A percentile compares a stretch with the other conserved stretches of the same genome.
These are phyloP conservation scores for Seira musarum DNA, from an alignment of 2,888 invertebrate genomes.

Conservation along the genomic window DNA sequence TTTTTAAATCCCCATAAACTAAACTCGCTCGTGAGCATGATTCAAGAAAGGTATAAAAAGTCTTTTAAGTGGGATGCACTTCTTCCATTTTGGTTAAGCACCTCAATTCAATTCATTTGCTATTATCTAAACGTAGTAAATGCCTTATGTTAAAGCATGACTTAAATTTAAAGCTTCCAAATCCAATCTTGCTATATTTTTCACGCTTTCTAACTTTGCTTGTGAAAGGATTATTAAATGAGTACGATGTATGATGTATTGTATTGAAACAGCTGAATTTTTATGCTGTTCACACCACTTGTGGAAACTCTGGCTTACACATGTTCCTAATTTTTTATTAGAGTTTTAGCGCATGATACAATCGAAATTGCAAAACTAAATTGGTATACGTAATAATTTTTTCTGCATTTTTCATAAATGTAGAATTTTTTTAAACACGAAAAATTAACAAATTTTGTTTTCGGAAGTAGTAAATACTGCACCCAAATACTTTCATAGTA, in stretches of 20 bases:
- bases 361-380: conserved; percentile 7
- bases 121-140: neutral
- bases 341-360: neutral
- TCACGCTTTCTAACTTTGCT: conserved; percentile 53
- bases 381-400: conserved; percentile 1
- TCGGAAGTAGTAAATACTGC: conserved; percentile 10
- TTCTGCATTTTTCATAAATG: neutral
- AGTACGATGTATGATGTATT: conserved; percentile 16
- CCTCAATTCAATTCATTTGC: neutral
- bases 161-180: neutral
- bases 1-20: too few species aligned
- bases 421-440: neutral
- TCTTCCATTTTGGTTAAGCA: neutral
- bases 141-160: neutral
- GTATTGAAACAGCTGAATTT: conserved; percentile 8
- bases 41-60: neutral
- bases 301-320: conserved; percentile 1
- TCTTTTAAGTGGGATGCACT: neutral
- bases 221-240: conserved; percentile 23
- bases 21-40: neutral
- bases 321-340: neutral
- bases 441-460: neutral
- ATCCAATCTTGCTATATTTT: neutral
- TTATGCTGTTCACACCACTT: conserved; percentile 19
- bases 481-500: neutral